Conservation (phyloP, 2,797 vertebrate genomes). For the Clarias platycephalus region DNA sequence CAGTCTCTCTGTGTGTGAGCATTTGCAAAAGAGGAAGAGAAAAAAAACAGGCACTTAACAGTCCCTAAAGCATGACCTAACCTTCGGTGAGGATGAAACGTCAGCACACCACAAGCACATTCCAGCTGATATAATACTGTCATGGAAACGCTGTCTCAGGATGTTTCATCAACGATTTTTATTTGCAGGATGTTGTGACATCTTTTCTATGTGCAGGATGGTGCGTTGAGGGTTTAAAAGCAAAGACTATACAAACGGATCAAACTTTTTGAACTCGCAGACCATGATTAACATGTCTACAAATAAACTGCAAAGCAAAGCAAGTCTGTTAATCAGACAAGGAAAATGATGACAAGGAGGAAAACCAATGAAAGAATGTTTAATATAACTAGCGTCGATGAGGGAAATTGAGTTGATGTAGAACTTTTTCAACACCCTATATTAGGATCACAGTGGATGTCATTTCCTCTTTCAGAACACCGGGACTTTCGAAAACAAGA, state of each 20-base stretch:
- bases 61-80: slow-evolving; percentile 26
- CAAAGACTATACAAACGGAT: background rate
- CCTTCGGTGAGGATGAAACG: slow-evolving; percentile 5
- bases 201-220: background rate
- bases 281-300: background rate
- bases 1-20: background rate
- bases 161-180: background rate
- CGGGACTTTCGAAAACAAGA: background rate
- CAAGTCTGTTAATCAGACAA: too few relatives aligned
- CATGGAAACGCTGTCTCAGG: background rate
- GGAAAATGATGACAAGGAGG: background rate
- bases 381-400: background rate
- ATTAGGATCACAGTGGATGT: background rate
- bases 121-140: background rate
- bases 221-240: background rate
- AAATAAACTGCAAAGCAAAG: background rate
- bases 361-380: background rate
- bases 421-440: background rate
- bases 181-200: background rate
- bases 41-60: slow-evolving; percentile 14
- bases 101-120: background rate
- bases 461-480: too few relatives aligned
- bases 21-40: slow-evolving; percentile 15
- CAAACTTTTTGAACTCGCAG: too few relatives aligned
- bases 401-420: background rate